Base-by-base conservation (phyloP, 2,113 vertebrate genomes). In the Atrichornis clamosus region DNA sequence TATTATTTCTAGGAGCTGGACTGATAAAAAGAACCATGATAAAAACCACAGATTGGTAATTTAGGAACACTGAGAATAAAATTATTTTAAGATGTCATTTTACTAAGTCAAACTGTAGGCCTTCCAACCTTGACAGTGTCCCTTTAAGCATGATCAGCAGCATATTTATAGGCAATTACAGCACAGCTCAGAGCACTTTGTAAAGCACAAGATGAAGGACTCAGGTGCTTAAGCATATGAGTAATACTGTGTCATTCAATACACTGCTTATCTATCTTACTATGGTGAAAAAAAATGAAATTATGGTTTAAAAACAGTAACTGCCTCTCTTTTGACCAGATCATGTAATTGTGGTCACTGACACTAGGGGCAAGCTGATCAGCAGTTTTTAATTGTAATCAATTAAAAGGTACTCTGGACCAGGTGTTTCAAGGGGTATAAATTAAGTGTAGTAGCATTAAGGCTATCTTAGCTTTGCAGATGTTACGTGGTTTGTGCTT, bases 171-270 rank as follows among this genome's bases (percentile, higher is more conserved):
- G 84, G 72, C 87, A 30, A 74, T 94, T 91, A 91, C 83, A 79
- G 80, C 86, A 65, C 80, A 70, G 84, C 93, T 94, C 84, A 72
- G 85, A 88, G 81, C 47, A 64, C 63, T 92, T 95, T 82, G 47
- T 42, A 62, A 91, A 94, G 88, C 24, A 94, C 68, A 87, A 94
- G 90, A 95, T 73, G 89, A 93, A 96, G 91, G 39, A 86, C 93
- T 62, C 52, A 12, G 75, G 30, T 59, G 59, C 78, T 92, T 56
- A 65, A 76, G 69, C 50, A 35, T 92, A 58, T 47, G 30, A 94
- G 73, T 84, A 83, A 87, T 30, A 52, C 22, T 37, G 18, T 56
- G 18, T 47, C 77, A 58, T 84, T 79, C 82, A 90, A 46, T 28
- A 60, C 26, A 13, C 11, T 76, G 49, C 77, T 79, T 32, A 2